Base-by-base conservation (phyloP, 1,140 invertebrate species). In the Trichogramma pretiosum region DNA sequence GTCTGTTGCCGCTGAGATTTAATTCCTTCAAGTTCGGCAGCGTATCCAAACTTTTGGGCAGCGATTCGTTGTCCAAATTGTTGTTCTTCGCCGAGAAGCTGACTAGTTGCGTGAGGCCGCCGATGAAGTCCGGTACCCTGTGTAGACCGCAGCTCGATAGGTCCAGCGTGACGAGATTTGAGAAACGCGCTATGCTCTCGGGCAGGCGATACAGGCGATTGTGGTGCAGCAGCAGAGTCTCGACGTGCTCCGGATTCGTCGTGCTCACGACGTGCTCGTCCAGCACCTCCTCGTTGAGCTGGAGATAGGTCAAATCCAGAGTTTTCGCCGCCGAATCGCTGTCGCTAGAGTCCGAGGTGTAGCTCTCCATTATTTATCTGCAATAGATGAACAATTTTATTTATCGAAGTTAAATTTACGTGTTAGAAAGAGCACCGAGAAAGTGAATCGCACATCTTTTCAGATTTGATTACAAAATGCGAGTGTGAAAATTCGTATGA, bases 1-100 rank as follows among this genome's bases (percentile, higher is more conserved):
- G 72, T 26, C 78, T 68, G 73, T 98, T 98, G 13, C 93, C 93
- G 70, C 89, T 93, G 13, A 98, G 73, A 73, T 97, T 96, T 1
- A 98, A 61, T 64, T 93, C 88, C 60, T 83, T 80, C 0, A 98
- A 67, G 3, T 63, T 70, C 30, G 62, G 58, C 30, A 74, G 61
- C 14, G 76, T 67, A 22, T 73, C 75, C 58, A 96, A 84, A 49
- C 82, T 80, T 68, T 97, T 97, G 1, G 93, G 90, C 47, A 98
- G 68, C 4, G 84, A 83, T 37, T 85, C 78, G 54, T 87, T 86
- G 1, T 78, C 79, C 8, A 98, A 63, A 37, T 77, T 68, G 68
- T 98, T 98, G 61, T 95, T 92, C 71, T 89, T 89, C 1, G 85
- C 86, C 16, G 90, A 81, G 1, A 98, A 69, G 22, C 82, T 82